Percentiles rank a stretch among this genome's conserved stretches.
Conservation (phyloP, 2,888 invertebrate species). For the Lepidocyrtinus sp. region DNA sequence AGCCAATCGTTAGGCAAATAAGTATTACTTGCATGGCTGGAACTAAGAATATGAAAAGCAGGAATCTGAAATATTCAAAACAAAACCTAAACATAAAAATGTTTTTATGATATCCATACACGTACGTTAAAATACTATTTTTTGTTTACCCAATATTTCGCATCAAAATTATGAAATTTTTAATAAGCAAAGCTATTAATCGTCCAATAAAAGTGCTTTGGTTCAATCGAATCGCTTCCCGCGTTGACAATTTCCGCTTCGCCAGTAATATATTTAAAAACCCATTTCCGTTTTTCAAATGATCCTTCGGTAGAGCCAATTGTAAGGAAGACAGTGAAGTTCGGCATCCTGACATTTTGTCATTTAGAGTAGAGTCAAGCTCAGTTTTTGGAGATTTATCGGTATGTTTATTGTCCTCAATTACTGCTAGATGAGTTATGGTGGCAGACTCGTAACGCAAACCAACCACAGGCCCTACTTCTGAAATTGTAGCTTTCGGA, state of each 20-base stretch:
- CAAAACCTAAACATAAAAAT: not conserved
- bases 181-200: conserved; percentile 51
- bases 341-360: no score
- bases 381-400: not conserved
- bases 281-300: not conserved
- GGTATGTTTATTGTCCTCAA: not conserved
- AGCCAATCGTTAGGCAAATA: conserved; percentile 57
- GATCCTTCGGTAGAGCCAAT: no score
- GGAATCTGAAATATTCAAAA: conserved; percentile 39
- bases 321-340: no score
- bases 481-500: conserved; percentile 9
- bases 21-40: conserved; percentile 58
- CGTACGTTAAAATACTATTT: not conserved
- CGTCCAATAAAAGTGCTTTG: conserved; percentile 19
- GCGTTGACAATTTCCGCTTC: conserved; percentile 29
- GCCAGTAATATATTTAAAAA: not conserved
- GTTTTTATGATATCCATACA: not conserved
- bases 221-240: conserved; percentile 15
- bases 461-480: conserved; percentile 24
- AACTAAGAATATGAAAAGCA: conserved; percentile 53
- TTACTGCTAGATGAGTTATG: no score
- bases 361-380: no score
- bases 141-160: conserved; percentile 57
- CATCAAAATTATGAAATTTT: conserved; percentile 57
- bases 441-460: conserved; percentile 7